phyloP scores from a whole-genome alignment of 2,113 vertebrate genomes.

The Gulo gulo region DNA sequence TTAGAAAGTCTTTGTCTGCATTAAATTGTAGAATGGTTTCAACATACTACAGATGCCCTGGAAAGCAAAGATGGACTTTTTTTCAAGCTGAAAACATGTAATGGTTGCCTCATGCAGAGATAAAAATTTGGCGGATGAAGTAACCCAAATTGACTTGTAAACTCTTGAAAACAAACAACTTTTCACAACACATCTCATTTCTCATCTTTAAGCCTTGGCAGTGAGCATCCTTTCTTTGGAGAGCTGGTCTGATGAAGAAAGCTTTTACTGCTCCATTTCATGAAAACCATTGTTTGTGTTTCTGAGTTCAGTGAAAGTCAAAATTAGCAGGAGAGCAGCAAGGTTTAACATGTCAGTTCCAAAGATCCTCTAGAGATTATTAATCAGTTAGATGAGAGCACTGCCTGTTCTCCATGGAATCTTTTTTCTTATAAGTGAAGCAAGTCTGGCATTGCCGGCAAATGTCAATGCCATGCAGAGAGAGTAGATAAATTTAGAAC shows the following conservation, averaged over 20 bases:
- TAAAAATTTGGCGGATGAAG: slow-evolving; percentile 70
- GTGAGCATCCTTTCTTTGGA: slow-evolving; percentile 40
- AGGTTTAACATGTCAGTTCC: slow-evolving; percentile 65
- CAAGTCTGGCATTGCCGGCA: slow-evolving; percentile 66
- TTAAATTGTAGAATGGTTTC: slow-evolving; percentile 55
- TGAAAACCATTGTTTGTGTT: slow-evolving; percentile 50
- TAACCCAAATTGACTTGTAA: slow-evolving; percentile 63
- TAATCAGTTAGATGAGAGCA: slow-evolving; percentile 62
- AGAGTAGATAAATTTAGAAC: slow-evolving; percentile 80
- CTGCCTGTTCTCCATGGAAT: slow-evolving; percentile 63
- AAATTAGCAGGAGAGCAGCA: slow-evolving; percentile 49
- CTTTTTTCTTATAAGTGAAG: slow-evolving; percentile 65
- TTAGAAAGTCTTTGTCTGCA: slow-evolving; percentile 65
- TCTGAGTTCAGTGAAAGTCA: slow-evolving; percentile 56
- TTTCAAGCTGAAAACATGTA: slow-evolving; percentile 69
- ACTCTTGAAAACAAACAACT: slow-evolving; percentile 63
- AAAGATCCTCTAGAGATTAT: slow-evolving; percentile 63
- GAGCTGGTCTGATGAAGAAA: slow-evolving; percentile 35
- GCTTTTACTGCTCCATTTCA: slow-evolving; percentile 9
- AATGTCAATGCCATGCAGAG: slow-evolving; percentile 69
- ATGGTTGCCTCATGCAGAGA: slow-evolving; percentile 62
- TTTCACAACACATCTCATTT: slow-evolving; percentile 55
- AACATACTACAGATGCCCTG: slow-evolving; percentile 61
- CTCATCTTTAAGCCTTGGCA: slow-evolving; percentile 51
- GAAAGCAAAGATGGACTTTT: slow-evolving; percentile 59